A percentile compares a stretch with the other conserved stretches of the same genome.
Conservation (phyloP, 2,797 vertebrate genomes). For the Zenarchopterus dispar region DNA sequence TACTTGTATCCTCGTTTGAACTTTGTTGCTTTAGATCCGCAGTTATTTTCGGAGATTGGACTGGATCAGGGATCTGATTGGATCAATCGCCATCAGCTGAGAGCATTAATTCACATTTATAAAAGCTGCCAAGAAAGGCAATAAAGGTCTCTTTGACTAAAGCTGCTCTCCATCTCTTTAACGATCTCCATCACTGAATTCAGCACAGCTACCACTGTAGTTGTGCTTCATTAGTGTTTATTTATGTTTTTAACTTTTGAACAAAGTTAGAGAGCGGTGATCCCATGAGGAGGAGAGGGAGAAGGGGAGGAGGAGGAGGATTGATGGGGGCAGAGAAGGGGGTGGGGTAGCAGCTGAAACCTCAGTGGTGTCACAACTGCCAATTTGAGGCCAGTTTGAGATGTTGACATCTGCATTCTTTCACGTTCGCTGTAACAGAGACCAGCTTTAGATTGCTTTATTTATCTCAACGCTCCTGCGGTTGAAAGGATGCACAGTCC, state of each 20-base stretch:
- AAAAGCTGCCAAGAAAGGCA: too few species aligned
- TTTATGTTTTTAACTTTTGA: not conserved
- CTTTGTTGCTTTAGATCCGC: conserved; percentile 15
- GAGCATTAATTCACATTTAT: too few species aligned
- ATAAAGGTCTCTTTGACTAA: too few species aligned
- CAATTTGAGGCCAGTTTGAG: conserved; percentile 73
- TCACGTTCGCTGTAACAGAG: conserved; percentile 64
- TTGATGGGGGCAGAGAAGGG: not conserved
- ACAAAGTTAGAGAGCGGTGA: conserved; percentile 35
- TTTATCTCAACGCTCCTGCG: conserved; percentile 72
- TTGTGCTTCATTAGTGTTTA: conserved; percentile 12
- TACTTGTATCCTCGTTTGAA: conserved; percentile 58
- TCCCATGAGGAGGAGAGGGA: conserved; percentile 17
- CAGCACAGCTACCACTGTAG: conserved; percentile 3
- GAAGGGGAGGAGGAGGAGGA: conserved; percentile 15
- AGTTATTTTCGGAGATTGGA: not conserved
- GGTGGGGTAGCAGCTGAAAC: conserved; percentile 53
- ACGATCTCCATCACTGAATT: not conserved
- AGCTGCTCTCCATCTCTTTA: too few species aligned
- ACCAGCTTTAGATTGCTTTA: conserved; percentile 70
- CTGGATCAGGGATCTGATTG: not conserved
- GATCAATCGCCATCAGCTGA: conserved; percentile 3
- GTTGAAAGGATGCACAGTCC: conserved; percentile 47
- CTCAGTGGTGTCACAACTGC: conserved; percentile 76
- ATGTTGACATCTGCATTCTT: conserved; percentile 82